phyloP scores from a whole-genome alignment of 2,888 invertebrate species.

The Parthenolecanium corni region DNA sequence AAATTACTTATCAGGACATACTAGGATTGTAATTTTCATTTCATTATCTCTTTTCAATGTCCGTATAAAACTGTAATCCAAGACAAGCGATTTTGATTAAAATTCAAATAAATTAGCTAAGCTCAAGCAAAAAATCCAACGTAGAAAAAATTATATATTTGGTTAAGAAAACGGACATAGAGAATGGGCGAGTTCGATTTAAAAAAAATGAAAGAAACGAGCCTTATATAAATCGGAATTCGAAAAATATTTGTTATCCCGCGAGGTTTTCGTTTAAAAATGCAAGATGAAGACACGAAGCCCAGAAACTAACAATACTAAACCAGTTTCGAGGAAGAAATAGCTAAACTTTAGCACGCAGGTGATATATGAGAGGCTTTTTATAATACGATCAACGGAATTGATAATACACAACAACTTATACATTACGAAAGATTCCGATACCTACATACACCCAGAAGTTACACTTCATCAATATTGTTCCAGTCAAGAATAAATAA shows the following conservation, averaged over 20 bases:
- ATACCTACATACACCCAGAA: slow-evolving; percentile 21
- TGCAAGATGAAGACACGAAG: slow-evolving; percentile 25
- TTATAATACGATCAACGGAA: slow-evolving; percentile 23
- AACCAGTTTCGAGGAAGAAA: slow-evolving; percentile 21
- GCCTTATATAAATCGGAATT: slow-evolving; percentile 18
- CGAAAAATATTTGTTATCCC: slow-evolving; percentile 23
- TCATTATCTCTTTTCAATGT: too few relatives aligned
- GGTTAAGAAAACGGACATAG: too few relatives aligned
- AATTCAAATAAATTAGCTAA: too few relatives aligned
- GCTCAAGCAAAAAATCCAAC: too few relatives aligned
- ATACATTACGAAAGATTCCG: slow-evolving; percentile 17
- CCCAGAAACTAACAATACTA: slow-evolving; percentile 23
- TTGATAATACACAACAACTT: slow-evolving; percentile 25
- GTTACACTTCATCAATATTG: slow-evolving; percentile 26
- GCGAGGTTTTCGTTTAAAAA: slow-evolving; percentile 21
- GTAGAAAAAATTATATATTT: too few relatives aligned
- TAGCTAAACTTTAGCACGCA: slow-evolving; percentile 25
- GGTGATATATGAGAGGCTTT: slow-evolving; percentile 25
- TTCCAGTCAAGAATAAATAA: slow-evolving; percentile 23
- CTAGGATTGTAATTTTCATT: too few relatives aligned
- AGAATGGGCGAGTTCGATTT: neutral
- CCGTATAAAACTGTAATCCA: too few relatives aligned
- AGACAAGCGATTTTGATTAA: too few relatives aligned
- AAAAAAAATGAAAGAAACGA: neutral
- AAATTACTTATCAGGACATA: too few relatives aligned